These are phyloP conservation scores for Stomatorhinus ivindoensis DNA, from an alignment of 2,113 vertebrate species.

Conservation along the genomic window DNA sequence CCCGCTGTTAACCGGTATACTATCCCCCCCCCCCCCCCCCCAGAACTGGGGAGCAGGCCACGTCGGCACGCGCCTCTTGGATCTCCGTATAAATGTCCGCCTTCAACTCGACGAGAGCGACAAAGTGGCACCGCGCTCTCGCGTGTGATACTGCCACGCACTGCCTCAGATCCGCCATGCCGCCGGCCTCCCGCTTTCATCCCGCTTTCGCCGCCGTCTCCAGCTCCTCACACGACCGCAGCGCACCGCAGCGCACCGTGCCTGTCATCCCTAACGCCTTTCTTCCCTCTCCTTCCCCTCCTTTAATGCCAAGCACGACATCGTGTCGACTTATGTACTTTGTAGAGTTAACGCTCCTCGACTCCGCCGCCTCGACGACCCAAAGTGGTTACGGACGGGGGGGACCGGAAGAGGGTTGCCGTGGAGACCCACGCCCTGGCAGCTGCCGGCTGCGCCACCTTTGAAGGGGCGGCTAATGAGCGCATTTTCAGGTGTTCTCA, in stretches of 20 bases:
- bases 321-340: conserved; percentile 59
- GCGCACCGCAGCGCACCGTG: conserved; percentile 53
- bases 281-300: conserved; percentile 39
- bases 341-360: conserved; percentile 59
- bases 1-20: conserved; percentile 11
- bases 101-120: conserved; percentile 33
- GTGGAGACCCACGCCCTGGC: conserved; percentile 33
- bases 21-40: conserved; percentile 4
- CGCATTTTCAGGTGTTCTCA: background rate
- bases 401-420: conserved; percentile 13
- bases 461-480: background rate
- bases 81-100: conserved; percentile 15
- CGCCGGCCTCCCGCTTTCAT: conserved; percentile 45
- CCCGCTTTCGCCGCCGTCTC: conserved; percentile 53
- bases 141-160: conserved; percentile 40
- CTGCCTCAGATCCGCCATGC: conserved; percentile 57
- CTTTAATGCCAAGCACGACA: conserved; percentile 15
- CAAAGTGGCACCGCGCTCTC: conserved; percentile 38
- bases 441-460: background rate
- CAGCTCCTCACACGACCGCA: conserved; percentile 61
- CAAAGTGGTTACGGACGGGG: conserved; percentile 55
- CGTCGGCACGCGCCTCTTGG: background rate
- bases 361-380: conserved; percentile 60
- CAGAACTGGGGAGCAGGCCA: background rate
- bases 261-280: conserved; percentile 59